Base-by-base conservation (phyloP, 2,888 invertebrate species). In the Hipparchia semele region DNA sequence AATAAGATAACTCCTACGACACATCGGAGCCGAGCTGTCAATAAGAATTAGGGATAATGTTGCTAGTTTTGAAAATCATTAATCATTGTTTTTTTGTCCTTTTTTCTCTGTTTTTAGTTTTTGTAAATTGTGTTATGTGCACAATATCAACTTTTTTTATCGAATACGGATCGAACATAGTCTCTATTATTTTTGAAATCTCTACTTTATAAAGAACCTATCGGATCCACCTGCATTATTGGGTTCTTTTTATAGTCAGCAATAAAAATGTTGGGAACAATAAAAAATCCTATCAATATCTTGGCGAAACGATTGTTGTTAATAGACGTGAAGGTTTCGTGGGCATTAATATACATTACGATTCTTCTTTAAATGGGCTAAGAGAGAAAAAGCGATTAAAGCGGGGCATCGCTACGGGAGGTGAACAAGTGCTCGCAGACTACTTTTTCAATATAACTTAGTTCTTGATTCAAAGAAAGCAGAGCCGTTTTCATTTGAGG, bases 1-100 rank as follows among this genome's bases (percentile, higher is more conserved):
- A 91, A 91, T 92, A 92, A 91, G 87, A 90, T 89, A 87, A 90
- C 86, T 86, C 85, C 53, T 80, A 83, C 84, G 87, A 87, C 87
- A 85, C 82, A 78, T 77, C 83, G 80, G 81, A 83, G 83, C 82
- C 80, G 76, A 79, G 83, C 89, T 90, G 90, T 92, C 91, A 90
- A 88, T 89, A 87, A 87, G 89, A 87, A 91, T 92, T 91, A 91
- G 83, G 84, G 84, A 89, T 90, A 86, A 87, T 87, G 87, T 88
- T 90, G 88, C 77, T 80, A 80, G 80, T 72, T 75, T 79, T 76
- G 78, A 79, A 79, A 80, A 79, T 77, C 76, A 78, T 82, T 80
- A 79, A 78, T 78, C 78, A 78, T 79, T 68, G 73, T 58, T 61
- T 64, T 59, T 58, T 68, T 39, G 33, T 2, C 7, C 8, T 66